Evolutionary conservation across 2,888 invertebrate genomes (phyloP).

Genomic region (Drosophila greeni): DNA sequence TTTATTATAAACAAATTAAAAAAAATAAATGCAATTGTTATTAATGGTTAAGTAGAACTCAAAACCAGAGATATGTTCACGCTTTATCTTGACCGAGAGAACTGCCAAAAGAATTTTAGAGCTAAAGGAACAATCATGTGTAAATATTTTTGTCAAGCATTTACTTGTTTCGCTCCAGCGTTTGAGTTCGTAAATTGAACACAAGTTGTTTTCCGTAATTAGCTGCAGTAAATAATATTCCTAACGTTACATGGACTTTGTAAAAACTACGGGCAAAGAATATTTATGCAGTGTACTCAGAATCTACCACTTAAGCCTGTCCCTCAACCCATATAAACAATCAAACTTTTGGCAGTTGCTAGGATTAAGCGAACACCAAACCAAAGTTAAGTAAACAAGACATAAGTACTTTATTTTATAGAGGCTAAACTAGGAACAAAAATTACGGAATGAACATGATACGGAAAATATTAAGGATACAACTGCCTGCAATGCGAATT

Average conservation of each 20-base stretch:
- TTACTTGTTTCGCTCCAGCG: constrained; percentile 8
- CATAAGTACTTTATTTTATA: constrained; percentile 67
- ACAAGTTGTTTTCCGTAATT: constrained; percentile 38
- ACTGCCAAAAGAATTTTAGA: constrained; percentile 64
- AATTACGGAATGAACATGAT: constrained; percentile 19
- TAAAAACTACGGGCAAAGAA: constrained; percentile 27
- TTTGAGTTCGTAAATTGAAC: constrained; percentile 21
- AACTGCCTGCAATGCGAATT: constrained; percentile 23
- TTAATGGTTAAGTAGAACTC: constrained; percentile 48
- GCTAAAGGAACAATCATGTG: constrained; percentile 18
- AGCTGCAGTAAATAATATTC: constrained; percentile 51
- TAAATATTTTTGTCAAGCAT: constrained; percentile 25
- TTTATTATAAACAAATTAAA: constrained; percentile 39
- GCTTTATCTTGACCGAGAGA: constrained; percentile 38
- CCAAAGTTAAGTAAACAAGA: constrained; percentile 47
- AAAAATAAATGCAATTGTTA: constrained; percentile 52
- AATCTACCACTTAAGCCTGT: constrained; percentile 49
- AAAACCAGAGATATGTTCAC: constrained; percentile 46
- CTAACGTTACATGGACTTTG: constrained; percentile 52
- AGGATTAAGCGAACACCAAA: constrained; percentile 39
- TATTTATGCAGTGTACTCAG: constrained; percentile 48
- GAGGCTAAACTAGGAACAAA: constrained; percentile 41
- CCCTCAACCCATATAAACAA: constrained; percentile 57
- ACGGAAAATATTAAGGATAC: constrained; percentile 1
- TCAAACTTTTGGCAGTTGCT: constrained; percentile 64